phyloP scores from a whole-genome alignment of 2,113 vertebrate genomes.

The Talpa occidentalis region DNA sequence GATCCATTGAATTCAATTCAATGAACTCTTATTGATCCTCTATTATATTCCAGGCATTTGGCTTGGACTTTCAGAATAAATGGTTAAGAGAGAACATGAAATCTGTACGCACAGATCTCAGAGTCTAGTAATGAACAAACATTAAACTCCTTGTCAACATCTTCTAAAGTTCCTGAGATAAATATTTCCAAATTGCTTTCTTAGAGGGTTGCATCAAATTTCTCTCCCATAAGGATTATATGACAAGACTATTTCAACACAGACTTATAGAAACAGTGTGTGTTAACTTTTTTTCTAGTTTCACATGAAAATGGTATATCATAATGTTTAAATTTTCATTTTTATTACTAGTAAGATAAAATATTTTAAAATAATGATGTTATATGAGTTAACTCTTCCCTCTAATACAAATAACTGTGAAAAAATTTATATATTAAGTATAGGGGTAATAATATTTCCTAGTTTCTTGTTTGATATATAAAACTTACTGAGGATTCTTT shows the following conservation, averaged over 20 bases:
- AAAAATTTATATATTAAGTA: background rate
- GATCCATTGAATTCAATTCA: background rate
- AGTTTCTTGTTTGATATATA: background rate
- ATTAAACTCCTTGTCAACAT: background rate
- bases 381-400: background rate
- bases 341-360: background rate
- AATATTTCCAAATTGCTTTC: background rate
- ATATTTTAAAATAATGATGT: background rate
- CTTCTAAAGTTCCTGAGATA: background rate
- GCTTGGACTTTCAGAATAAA: background rate
- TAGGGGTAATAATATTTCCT: background rate
- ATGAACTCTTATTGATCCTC: background rate
- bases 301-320: background rate
- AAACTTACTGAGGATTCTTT: background rate
- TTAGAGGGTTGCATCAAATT: background rate
- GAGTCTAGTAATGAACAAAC: background rate
- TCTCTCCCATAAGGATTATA: background rate
- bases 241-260: background rate
- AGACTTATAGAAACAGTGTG: background rate
- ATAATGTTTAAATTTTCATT: background rate
- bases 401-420: background rate
- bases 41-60: background rate
- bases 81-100: background rate
- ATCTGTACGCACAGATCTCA: background rate
- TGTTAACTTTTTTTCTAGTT: background rate